Conservation (phyloP, 2,113 vertebrate genomes). For the Ascaphus truei region DNA sequence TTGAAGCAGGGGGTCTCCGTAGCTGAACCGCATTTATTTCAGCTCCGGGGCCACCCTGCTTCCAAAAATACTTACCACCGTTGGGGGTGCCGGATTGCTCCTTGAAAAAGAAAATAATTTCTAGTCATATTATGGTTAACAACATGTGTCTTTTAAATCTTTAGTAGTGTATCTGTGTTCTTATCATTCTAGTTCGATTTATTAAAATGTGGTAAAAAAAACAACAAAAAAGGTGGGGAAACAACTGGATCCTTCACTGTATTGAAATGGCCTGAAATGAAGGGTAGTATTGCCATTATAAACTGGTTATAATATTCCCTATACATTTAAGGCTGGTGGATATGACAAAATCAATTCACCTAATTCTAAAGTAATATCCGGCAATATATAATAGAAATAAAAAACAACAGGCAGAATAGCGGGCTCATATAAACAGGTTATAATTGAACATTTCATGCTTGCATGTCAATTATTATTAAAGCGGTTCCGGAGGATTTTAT, state of each 20-base stretch:
- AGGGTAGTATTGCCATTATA: neutral
- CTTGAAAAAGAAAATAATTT: too few species aligned
- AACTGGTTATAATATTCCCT: neutral
- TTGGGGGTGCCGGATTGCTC: too few species aligned
- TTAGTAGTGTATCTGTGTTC: too few species aligned
- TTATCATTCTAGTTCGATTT: too few species aligned
- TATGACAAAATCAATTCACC: conserved; percentile 19
- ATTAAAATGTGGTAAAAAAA: too few species aligned
- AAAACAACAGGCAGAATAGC: neutral
- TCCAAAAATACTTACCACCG: too few species aligned
- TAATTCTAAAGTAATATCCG: conserved; percentile 20
- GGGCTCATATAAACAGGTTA: neutral
- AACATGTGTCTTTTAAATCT: too few species aligned
- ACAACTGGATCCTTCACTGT: neutral
- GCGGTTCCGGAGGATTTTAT: conserved; percentile 21
- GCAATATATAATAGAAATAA: neutral
- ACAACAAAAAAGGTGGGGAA: too few species aligned
- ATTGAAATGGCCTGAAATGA: neutral
- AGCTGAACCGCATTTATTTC: too few species aligned
- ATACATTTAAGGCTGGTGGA: neutral
- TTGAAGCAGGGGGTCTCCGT: too few species aligned
- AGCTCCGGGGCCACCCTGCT: too few species aligned
- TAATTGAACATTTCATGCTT: neutral
- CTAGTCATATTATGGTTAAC: too few species aligned
- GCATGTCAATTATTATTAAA: conserved; percentile 22